Percentiles rank a stretch among this genome's conserved stretches.
Evolutionary conservation across 1,140 invertebrate genomes (phyloP).

Genomic region (Diorhabda sublineata): DNA sequence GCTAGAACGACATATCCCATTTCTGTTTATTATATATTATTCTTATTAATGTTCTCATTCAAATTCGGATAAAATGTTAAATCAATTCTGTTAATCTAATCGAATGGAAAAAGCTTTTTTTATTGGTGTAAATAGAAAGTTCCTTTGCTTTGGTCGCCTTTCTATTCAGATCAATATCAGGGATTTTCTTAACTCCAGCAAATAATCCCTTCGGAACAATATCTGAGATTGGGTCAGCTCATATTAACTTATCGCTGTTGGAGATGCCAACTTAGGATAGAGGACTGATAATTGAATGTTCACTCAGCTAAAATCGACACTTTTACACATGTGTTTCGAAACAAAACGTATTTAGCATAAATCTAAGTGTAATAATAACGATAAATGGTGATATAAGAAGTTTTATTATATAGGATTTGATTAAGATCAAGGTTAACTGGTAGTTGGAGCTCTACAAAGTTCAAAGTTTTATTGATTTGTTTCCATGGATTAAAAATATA

Average conservation of each 20-base stretch:
- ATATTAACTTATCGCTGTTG: constrained; percentile 11
- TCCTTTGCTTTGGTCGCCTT: constrained; percentile 1
- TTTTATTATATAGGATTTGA: too few relatives aligned
- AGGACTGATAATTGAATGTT: constrained; percentile 12
- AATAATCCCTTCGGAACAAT: constrained; percentile 6
- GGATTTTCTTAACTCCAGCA: neutral
- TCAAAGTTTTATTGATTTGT: too few relatives aligned
- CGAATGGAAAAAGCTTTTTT: too few relatives aligned
- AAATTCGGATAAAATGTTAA: too few relatives aligned
- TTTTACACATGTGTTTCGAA: neutral
- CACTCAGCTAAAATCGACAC: constrained; percentile 5
- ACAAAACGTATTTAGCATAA: neutral
- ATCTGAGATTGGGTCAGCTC: constrained; percentile 10
- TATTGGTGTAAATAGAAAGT: neutral
- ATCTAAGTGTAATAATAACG: neutral
- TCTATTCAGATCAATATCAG: constrained; percentile 9
- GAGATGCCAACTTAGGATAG: neutral
- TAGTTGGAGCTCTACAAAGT: too few relatives aligned
- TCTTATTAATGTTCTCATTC: too few relatives aligned
- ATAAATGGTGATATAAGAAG: too few relatives aligned
- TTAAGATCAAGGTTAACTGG: too few relatives aligned
- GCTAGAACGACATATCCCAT: too few relatives aligned
- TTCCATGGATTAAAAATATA: too few relatives aligned
- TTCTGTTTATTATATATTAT: too few relatives aligned
- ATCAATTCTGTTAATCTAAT: too few relatives aligned